These are phyloP conservation scores for Cephalopterus ornatus DNA, from an alignment of 2,113 vertebrate species.

Conservation along the genomic window DNA sequence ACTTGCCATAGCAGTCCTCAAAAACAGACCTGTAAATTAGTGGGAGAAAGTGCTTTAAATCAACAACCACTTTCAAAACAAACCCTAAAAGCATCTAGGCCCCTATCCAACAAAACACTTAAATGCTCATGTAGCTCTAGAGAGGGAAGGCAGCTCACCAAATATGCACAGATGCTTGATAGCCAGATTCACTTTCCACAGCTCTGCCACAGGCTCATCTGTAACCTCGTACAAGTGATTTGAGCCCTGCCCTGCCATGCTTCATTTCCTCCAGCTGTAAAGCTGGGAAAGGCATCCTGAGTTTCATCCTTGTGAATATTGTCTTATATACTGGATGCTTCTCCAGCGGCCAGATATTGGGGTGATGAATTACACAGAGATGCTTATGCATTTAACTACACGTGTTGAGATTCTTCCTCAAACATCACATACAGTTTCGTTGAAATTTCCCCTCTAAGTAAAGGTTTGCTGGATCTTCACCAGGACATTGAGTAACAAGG, in stretches of 20 bases:
- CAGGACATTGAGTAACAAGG: neutral
- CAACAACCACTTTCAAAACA: slow-evolving; percentile 54
- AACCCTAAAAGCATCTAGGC: slow-evolving; percentile 55
- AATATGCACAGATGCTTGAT: slow-evolving; percentile 1
- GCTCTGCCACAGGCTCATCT: neutral
- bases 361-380: neutral
- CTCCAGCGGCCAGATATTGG: neutral
- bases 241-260: neutral
- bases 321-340: neutral
- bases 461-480: neutral
- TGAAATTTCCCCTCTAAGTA: neutral
- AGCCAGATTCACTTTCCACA: neutral
- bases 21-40: slow-evolving; percentile 21
- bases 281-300: neutral
- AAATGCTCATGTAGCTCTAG: slow-evolving; percentile 22
- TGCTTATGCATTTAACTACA: neutral
- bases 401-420: neutral
- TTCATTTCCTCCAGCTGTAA: slow-evolving; percentile 6
- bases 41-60: slow-evolving; percentile 21
- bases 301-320: neutral
- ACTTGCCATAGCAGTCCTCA: neutral
- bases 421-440: neutral
- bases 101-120: slow-evolving; percentile 58
- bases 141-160: slow-evolving; percentile 23
- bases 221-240: neutral